Evolutionary conservation across 2,888 invertebrate species (phyloP).

Genomic region (Polylopha cassiicola): DNA sequence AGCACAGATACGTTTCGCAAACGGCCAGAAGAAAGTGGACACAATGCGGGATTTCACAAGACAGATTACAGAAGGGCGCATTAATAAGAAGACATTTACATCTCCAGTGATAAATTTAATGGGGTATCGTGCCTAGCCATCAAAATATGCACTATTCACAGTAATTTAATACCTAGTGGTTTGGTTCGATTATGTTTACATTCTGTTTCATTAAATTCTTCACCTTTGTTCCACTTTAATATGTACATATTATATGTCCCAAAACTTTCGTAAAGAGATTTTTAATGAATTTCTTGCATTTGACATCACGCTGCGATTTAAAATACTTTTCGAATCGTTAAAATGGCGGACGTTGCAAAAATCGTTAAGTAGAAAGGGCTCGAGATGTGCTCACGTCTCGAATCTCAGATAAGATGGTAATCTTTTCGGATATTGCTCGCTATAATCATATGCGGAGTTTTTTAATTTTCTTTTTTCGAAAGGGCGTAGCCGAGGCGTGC

Average conservation of each 20-base stretch:
- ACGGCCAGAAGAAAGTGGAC: conserved; percentile 60
- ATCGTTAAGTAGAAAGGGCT: conserved; percentile 54
- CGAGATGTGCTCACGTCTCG: conserved; percentile 61
- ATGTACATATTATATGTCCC: no score
- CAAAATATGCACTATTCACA: no score
- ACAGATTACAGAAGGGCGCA: conserved; percentile 69
- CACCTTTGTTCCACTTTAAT: no score
- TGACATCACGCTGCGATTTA: background rate
- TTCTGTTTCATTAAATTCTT: no score
- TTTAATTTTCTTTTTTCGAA: conserved; percentile 41
- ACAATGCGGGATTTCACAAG: conserved; percentile 69
- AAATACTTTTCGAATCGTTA: conserved; percentile 16
- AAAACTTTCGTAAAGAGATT: background rate
- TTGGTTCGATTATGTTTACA: no score
- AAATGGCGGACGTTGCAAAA: conserved; percentile 28
- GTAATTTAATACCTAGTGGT: no score
- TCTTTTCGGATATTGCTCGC: conserved; percentile 75
- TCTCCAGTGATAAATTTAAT: no score
- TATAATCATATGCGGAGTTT: conserved; percentile 72
- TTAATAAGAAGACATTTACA: conserved; percentile 61
- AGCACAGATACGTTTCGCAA: conserved; percentile 40
- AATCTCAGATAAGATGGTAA: conserved; percentile 70
- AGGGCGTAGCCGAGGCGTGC: conserved; percentile 57
- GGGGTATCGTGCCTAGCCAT: no score
- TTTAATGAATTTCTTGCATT: conserved; percentile 6